A percentile compares a stretch with the other conserved stretches of the same genome.
These are phyloP conservation scores for Myodes glareolus DNA, from an alignment of 2,113 vertebrate genomes.

Conservation along the genomic window DNA sequence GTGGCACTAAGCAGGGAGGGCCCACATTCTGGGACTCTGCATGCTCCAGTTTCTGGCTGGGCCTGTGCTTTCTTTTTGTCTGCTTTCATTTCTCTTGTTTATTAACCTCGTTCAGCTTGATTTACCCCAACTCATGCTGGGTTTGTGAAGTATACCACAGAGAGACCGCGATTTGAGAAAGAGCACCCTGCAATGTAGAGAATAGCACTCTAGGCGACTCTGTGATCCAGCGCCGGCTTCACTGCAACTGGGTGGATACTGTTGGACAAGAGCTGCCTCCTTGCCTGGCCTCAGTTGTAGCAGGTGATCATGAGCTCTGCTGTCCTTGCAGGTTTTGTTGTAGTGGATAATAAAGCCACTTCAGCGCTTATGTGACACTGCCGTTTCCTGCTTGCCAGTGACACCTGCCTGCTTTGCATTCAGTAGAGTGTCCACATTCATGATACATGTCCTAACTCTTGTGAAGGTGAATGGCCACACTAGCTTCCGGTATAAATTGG, in stretches of 20 bases:
- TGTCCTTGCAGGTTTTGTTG: not conserved
- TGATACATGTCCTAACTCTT: not conserved
- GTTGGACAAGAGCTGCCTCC: not conserved
- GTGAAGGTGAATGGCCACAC: not conserved
- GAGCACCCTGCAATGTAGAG: not conserved
- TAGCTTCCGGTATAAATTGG: not conserved
- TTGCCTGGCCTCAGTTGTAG: not conserved
- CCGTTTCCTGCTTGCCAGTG: not conserved
- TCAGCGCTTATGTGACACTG: not conserved
- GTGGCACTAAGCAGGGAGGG: not conserved
- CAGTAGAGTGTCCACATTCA: accelerated
- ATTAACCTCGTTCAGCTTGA: not conserved
- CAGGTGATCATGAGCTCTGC: accelerated
- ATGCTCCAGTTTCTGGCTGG: not conserved
- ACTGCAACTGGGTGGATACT: too few relatives aligned
- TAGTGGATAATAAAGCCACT: not conserved
- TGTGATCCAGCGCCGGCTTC: not conserved
- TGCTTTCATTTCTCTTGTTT: not conserved
- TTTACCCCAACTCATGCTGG: not conserved
- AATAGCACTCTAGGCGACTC: not conserved
- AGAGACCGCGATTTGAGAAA: not conserved
- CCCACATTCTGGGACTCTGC: not conserved
- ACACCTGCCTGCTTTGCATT: not conserved
- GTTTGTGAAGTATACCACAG: not conserved
- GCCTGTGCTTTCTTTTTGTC: not conserved